These are phyloP conservation scores for Fragum sueziense DNA, from an alignment of 2,888 invertebrate species.

Conservation along the genomic window DNA sequence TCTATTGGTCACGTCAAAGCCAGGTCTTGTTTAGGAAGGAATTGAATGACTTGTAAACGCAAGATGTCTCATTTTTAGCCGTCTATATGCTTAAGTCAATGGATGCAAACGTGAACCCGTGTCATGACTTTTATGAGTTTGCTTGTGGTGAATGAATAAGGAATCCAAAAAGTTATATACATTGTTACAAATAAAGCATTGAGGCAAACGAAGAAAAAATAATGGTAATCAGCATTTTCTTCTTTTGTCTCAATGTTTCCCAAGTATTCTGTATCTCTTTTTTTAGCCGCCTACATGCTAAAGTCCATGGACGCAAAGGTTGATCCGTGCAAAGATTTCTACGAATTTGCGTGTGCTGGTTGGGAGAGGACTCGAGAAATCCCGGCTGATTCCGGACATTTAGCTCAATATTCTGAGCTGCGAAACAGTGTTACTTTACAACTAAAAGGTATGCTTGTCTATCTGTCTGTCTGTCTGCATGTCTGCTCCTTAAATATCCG, in stretches of 20 bases:
- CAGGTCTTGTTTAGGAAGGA: too few species aligned
- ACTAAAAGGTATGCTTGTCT: slow-evolving; percentile 11
- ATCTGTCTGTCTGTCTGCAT: too few species aligned
- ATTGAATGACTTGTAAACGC: neutral
- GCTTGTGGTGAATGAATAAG: slow-evolving; percentile 43
- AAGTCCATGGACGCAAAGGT: slow-evolving; percentile 17
- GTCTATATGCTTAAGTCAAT: slow-evolving; percentile 15
- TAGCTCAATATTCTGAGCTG: slow-evolving; percentile 28
- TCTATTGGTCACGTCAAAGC: too few species aligned
- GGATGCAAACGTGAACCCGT: slow-evolving; percentile 28
- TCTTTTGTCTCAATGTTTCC: too few species aligned
- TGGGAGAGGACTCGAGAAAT: slow-evolving; percentile 25
- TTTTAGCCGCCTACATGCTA: slow-evolving; percentile 26
- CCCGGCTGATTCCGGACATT: slow-evolving; percentile 26
- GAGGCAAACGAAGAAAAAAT: neutral
- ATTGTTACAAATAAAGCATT: neutral
- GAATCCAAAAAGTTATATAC: neutral
- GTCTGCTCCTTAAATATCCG: too few species aligned
- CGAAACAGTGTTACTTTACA: slow-evolving; percentile 27
- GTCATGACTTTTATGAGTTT: slow-evolving; percentile 41
- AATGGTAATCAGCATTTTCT: too few species aligned
- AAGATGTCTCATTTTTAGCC: slow-evolving; percentile 14
- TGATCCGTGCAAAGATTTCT: slow-evolving; percentile 42
- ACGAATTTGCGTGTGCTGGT: slow-evolving; percentile 41
- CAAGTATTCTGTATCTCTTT: too few species aligned